Base-by-base conservation (phyloP, 2,888 invertebrate species). In the Bibio marci region DNA sequence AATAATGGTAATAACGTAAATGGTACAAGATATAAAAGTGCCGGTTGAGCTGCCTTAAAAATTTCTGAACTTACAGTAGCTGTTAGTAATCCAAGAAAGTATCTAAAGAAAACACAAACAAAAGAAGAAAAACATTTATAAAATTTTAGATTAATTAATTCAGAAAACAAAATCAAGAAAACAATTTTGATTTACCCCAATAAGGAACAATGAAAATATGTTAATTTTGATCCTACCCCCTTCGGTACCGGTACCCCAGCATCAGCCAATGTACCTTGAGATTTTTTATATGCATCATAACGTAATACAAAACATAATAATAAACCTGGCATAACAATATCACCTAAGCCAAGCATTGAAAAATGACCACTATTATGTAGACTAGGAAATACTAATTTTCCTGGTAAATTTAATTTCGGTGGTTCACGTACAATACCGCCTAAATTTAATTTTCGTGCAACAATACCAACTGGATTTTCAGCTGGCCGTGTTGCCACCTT, bases 201-300 rank as follows among this genome's bases (percentile, higher is more conserved):
- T 58, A 95, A 74, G 55, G 94, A 94, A 71, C 94, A 95, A 70
- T 95, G 95, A 73, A 95, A 95, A 71, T 95, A 95, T 55, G 90
- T 91, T 54, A 83, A 69, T 47, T 78, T 72, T 37, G 76, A 76
- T 19, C 72, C 67, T 63, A 62, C 57, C 44, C 61, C 59, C 48
- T 62, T 66, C 44, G 70, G 69, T 46, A 71, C 68, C 41, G 70
- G 70, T 43, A 72, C 66, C 19, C 69, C 69, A 41, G 70, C 65
- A 54, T 75, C 73, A 32, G 66, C 69, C 33, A 67, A 64, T 42
- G 52, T 32, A 35, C 57, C 57, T 45, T 62, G 62, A 30, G 85
- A 77, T 62, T 91, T 90, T 65, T 95, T 95, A 67, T 94, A 92
- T 11, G 94, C 92, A 66, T 95, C 95, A 62, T 94, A 95, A 30